Percentiles rank a stretch among this genome's conserved stretches.
phyloP scores from a whole-genome alignment of 2,797 vertebrate species.

The Anomalospiza imberbis region DNA sequence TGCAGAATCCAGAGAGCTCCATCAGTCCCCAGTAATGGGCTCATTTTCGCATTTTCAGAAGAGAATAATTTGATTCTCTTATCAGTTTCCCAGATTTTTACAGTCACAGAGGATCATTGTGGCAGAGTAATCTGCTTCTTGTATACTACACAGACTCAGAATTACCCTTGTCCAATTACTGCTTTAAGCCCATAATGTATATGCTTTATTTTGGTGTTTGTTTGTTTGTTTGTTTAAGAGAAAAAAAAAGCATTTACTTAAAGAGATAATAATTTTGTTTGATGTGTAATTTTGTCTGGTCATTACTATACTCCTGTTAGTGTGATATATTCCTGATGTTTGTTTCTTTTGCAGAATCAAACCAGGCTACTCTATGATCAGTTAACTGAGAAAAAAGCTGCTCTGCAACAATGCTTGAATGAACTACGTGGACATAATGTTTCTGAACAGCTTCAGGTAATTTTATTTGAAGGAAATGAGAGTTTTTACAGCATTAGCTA shows the following conservation, averaged over 20 bases:
- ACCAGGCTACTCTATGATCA: conserved; percentile 81
- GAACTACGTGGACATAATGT: conserved; percentile 44
- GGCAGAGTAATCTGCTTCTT: background rate
- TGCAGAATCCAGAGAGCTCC: background rate
- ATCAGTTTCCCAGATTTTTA: background rate
- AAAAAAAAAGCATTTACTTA: background rate
- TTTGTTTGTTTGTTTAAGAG: background rate
- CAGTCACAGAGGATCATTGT: background rate
- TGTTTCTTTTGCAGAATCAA: conserved; percentile 77
- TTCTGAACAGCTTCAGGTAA: conserved; percentile 83
- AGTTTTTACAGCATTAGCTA: background rate
- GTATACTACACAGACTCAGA: background rate
- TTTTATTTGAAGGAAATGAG: background rate
- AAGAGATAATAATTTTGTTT: background rate
- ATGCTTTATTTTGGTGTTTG: background rate
- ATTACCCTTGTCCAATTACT: background rate
- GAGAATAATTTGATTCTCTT: background rate
- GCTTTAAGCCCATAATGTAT: background rate
- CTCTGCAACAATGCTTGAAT: conserved; percentile 68
- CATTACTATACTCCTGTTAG: background rate
- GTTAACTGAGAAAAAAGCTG: conserved; percentile 78
- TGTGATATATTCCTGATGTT: background rate
- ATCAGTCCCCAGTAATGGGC: background rate
- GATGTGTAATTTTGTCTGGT: background rate
- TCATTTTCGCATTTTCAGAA: conserved; percentile 8